phyloP scores from a whole-genome alignment of 1,140 invertebrate genomes.

The Neoseiulus cucumeris region DNA sequence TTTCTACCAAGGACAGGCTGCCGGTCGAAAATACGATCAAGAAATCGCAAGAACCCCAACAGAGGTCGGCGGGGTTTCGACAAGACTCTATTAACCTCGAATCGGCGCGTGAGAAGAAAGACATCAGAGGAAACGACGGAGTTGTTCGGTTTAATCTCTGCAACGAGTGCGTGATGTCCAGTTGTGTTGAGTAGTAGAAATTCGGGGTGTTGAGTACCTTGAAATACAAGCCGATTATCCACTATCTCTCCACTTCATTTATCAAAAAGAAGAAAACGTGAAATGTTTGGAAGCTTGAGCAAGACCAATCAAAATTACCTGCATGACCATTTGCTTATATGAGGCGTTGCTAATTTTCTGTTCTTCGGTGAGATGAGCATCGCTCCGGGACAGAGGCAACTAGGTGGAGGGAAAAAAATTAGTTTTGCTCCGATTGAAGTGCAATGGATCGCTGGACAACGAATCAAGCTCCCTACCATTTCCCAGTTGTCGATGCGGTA shows the following conservation, averaged over 20 bases:
- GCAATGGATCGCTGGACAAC: no score
- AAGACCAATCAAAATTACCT: no score
- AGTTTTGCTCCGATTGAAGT: no score
- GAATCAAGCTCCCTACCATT: neutral
- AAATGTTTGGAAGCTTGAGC: no score
- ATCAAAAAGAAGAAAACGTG: no score
- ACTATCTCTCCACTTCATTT: no score
- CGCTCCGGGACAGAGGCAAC: constrained; percentile 52
- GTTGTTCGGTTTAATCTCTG: constrained; percentile 71
- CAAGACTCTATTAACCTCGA: neutral
- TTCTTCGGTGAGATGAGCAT: constrained; percentile 57
- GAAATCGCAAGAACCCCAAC: no score
- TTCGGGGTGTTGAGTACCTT: constrained; percentile 48
- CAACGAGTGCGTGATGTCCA: constrained; percentile 77
- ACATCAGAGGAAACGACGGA: constrained; percentile 54
- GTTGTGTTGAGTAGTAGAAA: constrained; percentile 79
- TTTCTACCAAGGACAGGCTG: no score
- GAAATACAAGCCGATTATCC: no score
- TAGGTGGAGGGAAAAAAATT: no score
- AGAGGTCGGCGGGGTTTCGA: no score
- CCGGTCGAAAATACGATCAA: no score
- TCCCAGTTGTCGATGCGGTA: constrained; percentile 5
- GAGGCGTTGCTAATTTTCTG: constrained; percentile 29
- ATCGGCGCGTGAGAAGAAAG: constrained; percentile 30
- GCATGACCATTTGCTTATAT: neutral